Conservation (phyloP, 2,113 vertebrate genomes). For the Tinamus guttatus region DNA sequence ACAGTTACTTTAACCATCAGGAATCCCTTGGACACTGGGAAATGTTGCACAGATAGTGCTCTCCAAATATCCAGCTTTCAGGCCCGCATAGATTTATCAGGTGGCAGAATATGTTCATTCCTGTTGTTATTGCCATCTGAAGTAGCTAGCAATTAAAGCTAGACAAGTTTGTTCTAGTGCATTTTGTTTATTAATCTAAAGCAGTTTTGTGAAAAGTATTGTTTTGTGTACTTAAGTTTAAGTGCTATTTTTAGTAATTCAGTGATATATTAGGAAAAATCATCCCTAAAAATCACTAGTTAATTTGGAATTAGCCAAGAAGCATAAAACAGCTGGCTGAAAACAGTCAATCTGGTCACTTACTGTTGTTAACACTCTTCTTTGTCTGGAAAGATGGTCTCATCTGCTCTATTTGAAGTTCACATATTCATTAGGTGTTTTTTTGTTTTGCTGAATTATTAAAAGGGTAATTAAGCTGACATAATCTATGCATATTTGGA, state of each 20-base stretch:
- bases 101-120: slow-evolving; percentile 18
- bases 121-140: background rate
- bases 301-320: background rate
- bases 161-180: background rate
- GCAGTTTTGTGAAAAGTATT: background rate
- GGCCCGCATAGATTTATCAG: slow-evolving; percentile 22
- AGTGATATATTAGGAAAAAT: background rate
- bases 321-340: background rate
- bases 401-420: background rate
- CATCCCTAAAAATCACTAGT: background rate
- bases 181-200: background rate
- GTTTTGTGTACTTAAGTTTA: background rate
- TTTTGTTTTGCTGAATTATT: background rate
- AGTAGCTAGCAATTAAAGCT: background rate
- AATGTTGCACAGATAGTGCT: background rate
- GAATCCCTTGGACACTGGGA: background rate
- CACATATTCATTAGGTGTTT: background rate
- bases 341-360: background rate
- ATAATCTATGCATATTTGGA: too few relatives aligned
- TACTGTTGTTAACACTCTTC: background rate
- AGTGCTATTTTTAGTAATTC: background rate
- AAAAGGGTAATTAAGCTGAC: background rate
- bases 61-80: background rate
- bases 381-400: background rate
- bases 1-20: slow-evolving; percentile 33